A percentile compares a stretch with the other conserved stretches of the same genome.
These are phyloP conservation scores for Helicoverpa armigera DNA, from an alignment of 1,140 invertebrate genomes.

Conservation along the genomic window DNA sequence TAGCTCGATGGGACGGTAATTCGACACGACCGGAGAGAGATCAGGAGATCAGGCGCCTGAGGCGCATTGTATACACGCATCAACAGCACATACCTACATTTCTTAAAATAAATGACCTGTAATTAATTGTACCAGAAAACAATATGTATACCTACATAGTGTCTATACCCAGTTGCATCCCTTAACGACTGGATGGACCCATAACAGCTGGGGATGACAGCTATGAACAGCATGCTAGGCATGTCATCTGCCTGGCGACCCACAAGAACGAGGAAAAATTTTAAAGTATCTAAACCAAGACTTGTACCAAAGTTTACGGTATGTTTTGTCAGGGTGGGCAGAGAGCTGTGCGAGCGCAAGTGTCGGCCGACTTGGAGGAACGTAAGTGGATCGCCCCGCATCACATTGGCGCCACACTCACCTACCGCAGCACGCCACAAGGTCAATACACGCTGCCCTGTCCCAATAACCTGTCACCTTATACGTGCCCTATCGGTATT, in stretches of 20 bases:
- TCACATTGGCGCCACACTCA: constrained; percentile 87
- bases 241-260: too few relatives aligned
- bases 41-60: too few relatives aligned
- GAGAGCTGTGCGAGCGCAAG: constrained; percentile 90
- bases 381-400: constrained; percentile 88
- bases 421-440: constrained; percentile 90
- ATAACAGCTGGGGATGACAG: too few relatives aligned
- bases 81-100: neutral
- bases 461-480: constrained; percentile 57
- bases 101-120: neutral
- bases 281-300: neutral
- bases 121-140: neutral
- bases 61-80: neutral
- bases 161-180: too few relatives aligned
- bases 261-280: too few relatives aligned
- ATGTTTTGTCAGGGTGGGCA: constrained; percentile 84
- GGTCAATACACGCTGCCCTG: constrained; percentile 81
- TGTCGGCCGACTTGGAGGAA: constrained; percentile 94
- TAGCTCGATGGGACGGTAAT: too few relatives aligned
- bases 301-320: too few relatives aligned
- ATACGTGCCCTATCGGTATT: neutral
- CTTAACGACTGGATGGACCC: too few relatives aligned
- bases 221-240: too few relatives aligned
- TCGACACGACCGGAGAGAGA: too few relatives aligned
- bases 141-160: too few relatives aligned